Evolutionary conservation across 2,888 invertebrate genomes (phyloP).

Genomic region (Tholera decimalis): DNA sequence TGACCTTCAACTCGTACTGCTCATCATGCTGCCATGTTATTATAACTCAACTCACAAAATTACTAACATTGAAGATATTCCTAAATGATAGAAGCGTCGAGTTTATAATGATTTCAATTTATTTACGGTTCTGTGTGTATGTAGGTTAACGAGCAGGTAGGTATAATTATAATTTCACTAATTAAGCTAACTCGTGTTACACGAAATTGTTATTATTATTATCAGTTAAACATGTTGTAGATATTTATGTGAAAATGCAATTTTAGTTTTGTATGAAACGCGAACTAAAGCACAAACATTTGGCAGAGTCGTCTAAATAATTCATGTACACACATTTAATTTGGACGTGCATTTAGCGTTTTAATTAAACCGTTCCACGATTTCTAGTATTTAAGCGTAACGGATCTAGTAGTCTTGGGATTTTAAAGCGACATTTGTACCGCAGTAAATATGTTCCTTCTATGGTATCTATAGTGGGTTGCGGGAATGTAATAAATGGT

Average conservation of each 20-base stretch:
- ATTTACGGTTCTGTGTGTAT: background rate
- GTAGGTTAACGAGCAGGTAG: background rate
- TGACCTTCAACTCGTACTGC: no score
- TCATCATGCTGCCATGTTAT: no score
- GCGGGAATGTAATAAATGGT: no score
- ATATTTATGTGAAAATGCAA: slow-evolving; percentile 23
- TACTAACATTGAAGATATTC: no score
- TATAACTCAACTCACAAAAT: no score
- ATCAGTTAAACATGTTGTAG: background rate
- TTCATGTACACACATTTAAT: slow-evolving; percentile 53
- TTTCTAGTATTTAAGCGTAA: slow-evolving; percentile 38
- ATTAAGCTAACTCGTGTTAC: slow-evolving; percentile 7
- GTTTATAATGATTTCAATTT: background rate
- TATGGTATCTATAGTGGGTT: no score
- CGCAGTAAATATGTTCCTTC: background rate
- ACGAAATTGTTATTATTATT: slow-evolving; percentile 6
- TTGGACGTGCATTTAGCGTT: slow-evolving; percentile 44
- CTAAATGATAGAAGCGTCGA: background rate
- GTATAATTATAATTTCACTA: background rate
- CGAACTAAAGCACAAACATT: slow-evolving; percentile 36
- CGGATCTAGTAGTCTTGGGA: slow-evolving; percentile 17
- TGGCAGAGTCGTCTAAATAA: slow-evolving; percentile 38
- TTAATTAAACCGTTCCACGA: slow-evolving; percentile 54
- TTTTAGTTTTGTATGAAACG: slow-evolving; percentile 24
- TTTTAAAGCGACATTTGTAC: slow-evolving; percentile 15